Evolutionary conservation across 2,797 vertebrate genomes (phyloP), one percentile per base, ranked within the genome.

Genomic region (Microchirus variegatus): DNA sequence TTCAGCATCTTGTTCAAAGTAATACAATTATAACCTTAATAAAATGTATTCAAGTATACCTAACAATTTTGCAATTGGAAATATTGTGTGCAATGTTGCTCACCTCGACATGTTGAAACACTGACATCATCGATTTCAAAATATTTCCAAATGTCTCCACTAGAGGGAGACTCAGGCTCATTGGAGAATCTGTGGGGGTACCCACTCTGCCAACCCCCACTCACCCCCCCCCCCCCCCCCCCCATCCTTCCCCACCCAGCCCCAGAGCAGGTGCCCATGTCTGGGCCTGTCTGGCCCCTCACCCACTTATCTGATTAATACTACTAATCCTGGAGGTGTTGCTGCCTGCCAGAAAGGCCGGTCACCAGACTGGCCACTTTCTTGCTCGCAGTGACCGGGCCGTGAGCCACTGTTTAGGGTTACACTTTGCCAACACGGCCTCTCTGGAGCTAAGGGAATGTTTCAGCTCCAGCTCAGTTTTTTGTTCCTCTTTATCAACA

Each of bases 81-180:
- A 31, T 31, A 31, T 31, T 42, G 38, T 40, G 38, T 11, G 38
- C 12, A 12, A 38, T 38, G 37, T 38, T 38, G 37, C 40, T 41
- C 3, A 42, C 40, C 4, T 42, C 14, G 1, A 42, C 40, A 43
- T 6, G 31, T 31, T 31, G 31, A 31, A 31, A 31, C 42, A 43
- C 14, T 40, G 40, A 13, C 40, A 42, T 14, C 43, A 16, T n/a
- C 16, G 2, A 16, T n/a, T n/a, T n/a, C n/a, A n/a, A n/a, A n/a
- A 53, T 40, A 57, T 46, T 71, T 76, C 59, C 46, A 1, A 45
- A 10, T 59, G n/a, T 70, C 37, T 63, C 93, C 96, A 95, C 94
- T 90, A 97, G 96, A 95, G 96, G 96, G 96, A 93, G 94, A 91
- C 92, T 80, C 85, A 94, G 90, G 80, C 92, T 87, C 91, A 89